Evolutionary conservation across 2,888 invertebrate species (phyloP).

Genomic region (Perizoma affinitatum): DNA sequence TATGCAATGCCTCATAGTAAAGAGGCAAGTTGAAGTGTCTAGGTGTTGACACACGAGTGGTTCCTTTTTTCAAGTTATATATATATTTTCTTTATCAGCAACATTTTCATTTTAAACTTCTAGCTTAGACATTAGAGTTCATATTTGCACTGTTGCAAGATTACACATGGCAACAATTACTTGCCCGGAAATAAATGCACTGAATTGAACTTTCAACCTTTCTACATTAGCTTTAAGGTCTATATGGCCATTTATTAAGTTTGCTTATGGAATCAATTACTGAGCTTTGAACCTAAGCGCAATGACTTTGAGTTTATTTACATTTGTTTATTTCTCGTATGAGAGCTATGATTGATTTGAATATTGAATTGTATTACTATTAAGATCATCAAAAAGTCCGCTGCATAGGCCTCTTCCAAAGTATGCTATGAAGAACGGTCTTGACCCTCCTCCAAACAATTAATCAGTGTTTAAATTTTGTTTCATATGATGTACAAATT

Average conservation of each 20-base stretch:
- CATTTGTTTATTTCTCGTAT: conserved; percentile 12
- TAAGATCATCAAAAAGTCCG: neutral
- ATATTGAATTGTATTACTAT: conserved; percentile 9
- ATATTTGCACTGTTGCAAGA: conserved; percentile 5
- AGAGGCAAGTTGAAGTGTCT: no score
- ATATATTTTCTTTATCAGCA: no score
- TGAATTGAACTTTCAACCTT: conserved; percentile 22
- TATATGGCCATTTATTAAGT: conserved; percentile 23
- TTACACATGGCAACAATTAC: conserved; percentile 14
- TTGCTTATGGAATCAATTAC: conserved; percentile 34
- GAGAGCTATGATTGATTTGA: conserved; percentile 12
- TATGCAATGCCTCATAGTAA: no score
- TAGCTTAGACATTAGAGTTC: neutral
- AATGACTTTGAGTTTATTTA: conserved; percentile 17
- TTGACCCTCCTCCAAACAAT: no score
- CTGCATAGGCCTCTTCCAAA: no score
- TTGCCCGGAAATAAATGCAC: conserved; percentile 16
- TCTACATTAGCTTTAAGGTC: conserved; percentile 6
- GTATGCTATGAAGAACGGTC: no score
- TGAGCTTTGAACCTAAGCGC: conserved; percentile 23
- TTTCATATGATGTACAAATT: no score
- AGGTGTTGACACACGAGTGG: no score
- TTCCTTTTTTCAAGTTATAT: no score
- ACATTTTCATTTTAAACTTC: conserved; percentile 1
- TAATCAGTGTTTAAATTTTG: no score